phyloP scores from a whole-genome alignment of 1,140 invertebrate species.

The Drosophila azteca region DNA sequence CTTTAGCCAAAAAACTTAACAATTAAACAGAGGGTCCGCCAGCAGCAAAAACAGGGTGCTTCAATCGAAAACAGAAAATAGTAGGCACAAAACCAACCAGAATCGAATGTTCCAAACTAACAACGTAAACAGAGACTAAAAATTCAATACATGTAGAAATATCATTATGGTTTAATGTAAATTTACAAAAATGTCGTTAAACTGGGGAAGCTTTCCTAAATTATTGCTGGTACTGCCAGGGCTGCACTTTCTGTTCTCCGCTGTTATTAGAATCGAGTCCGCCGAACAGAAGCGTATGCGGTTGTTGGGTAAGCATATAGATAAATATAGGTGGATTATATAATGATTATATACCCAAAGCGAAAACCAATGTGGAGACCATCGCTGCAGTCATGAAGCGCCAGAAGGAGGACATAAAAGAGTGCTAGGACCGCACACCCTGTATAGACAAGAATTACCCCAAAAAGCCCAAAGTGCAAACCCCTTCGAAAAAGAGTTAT shows the following conservation, averaged over 20 bases:
- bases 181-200: conserved; percentile 24
- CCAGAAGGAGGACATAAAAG: background rate
- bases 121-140: too few species aligned
- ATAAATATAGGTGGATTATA: too few species aligned
- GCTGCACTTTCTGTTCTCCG: conserved; percentile 32
- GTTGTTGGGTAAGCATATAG: conserved; percentile 25
- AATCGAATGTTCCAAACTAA: too few species aligned
- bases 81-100: too few species aligned
- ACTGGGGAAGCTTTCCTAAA: conserved; percentile 55
- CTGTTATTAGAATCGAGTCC: conserved; percentile 34
- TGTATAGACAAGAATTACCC: conserved; percentile 33
- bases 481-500: conserved; percentile 44
- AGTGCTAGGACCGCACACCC: conserved; percentile 11
- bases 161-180: too few species aligned
- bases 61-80: background rate
- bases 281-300: conserved; percentile 26
- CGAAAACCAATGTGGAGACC: conserved; percentile 12
- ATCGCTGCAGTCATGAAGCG: conserved; percentile 16
- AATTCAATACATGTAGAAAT: too few species aligned
- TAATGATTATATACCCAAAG: background rate
- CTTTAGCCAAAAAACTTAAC: conserved; percentile 60
- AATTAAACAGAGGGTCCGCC: conserved; percentile 48
- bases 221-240: conserved; percentile 49
- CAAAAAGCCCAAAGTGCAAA: background rate
- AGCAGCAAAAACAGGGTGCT: conserved; percentile 47